Conservation (phyloP, 2,113 vertebrate species). For the Neomonachus schauinslandi region DNA sequence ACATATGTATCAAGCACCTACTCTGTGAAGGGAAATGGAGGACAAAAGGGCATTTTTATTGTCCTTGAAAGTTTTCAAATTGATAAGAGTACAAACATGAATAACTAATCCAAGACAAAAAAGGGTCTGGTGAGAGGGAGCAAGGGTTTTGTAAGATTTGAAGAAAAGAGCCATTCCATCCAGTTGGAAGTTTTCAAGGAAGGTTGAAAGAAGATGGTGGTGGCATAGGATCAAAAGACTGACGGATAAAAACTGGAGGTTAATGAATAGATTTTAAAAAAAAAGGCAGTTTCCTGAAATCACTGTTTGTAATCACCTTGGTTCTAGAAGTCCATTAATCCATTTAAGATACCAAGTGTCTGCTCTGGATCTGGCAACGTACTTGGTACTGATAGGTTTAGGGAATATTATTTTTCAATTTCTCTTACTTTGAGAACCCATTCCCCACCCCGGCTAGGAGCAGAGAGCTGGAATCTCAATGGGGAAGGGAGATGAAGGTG, state of each 20-base stretch:
- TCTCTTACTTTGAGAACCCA: background rate
- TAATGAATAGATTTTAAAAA: background rate
- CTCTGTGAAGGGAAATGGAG: background rate
- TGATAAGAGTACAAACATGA: background rate
- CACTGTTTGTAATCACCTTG: background rate
- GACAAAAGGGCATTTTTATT: background rate
- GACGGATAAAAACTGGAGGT: background rate
- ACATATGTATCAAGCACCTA: background rate
- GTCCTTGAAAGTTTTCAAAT: background rate
- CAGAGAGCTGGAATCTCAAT: background rate
- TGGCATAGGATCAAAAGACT: background rate
- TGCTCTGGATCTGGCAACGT: background rate
- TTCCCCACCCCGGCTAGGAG: background rate
- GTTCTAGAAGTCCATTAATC: background rate
- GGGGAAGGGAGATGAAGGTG: background rate
- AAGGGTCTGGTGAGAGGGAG: background rate
- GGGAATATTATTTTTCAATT: background rate
- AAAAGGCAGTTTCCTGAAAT: background rate
- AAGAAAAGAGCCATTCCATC: background rate
- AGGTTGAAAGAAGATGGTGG: background rate
- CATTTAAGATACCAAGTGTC: background rate
- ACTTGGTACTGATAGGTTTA: background rate
- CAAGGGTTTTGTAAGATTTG: background rate
- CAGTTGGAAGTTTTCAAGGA: background rate
- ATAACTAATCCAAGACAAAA: background rate